Evolutionary conservation across 1,140 invertebrate species (phyloP).

Genomic region (Oedothorax gibbosus): DNA sequence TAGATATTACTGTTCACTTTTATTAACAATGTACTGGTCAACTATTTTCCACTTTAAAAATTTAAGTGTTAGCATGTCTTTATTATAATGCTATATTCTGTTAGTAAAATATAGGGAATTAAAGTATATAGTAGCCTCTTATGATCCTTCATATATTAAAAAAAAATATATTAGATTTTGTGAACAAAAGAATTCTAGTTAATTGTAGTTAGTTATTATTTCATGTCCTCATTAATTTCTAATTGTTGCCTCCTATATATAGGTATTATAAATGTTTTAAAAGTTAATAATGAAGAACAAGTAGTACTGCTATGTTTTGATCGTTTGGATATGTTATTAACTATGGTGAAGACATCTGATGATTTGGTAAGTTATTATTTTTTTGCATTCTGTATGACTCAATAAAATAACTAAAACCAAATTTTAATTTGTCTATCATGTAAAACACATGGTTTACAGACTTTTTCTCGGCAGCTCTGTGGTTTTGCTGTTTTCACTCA

Average conservation of each 20-base stretch:
- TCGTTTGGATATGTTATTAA: background rate
- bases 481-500: background rate
- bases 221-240: background rate
- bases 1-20: too few species aligned
- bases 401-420: background rate
- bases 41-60: too few species aligned
- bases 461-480: background rate
- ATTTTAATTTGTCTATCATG: background rate
- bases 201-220: background rate
- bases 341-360: background rate
- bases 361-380: constrained; percentile 10
- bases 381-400: background rate
- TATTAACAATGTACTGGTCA: too few species aligned
- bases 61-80: too few species aligned
- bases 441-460: background rate
- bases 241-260: background rate
- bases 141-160: background rate
- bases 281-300: background rate
- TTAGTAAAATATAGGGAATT: too few species aligned
- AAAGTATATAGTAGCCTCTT: too few species aligned
- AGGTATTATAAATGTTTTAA: constrained; percentile 19
- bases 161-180: background rate
- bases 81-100: too few species aligned
- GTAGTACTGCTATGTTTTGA: constrained; percentile 1
- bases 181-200: background rate